A percentile compares a stretch with the other conserved stretches of the same genome.
Conservation (phyloP, 2,888 invertebrate genomes). For the Rhagonycha fulva region DNA sequence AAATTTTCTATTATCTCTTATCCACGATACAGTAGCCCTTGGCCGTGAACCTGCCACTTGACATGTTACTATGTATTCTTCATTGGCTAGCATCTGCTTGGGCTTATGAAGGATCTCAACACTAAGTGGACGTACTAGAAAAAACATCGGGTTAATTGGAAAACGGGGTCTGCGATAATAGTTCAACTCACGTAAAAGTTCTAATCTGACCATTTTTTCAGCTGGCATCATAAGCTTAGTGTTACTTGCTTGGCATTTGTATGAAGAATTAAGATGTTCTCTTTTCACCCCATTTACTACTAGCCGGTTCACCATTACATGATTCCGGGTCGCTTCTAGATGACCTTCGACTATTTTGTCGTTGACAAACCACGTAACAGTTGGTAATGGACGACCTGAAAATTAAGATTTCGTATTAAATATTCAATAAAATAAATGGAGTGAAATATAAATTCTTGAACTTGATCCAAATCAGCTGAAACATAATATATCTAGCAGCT, state of each 20-base stretch:
- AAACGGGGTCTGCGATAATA: background rate
- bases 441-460: background rate
- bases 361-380: conserved; percentile 83
- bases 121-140: conserved; percentile 78
- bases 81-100: conserved; percentile 75
- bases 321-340: conserved; percentile 70
- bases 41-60: conserved; percentile 86
- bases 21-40: conserved; percentile 83
- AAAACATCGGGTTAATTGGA: conserved; percentile 14
- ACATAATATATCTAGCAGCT: background rate
- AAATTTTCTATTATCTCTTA: conserved; percentile 78
- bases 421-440: background rate
- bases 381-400: conserved; percentile 80
- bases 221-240: conserved; percentile 84
- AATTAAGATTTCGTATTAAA: conserved; percentile 16
- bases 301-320: conserved; percentile 79
- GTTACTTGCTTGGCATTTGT: conserved; percentile 86
- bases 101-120: conserved; percentile 80
- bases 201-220: conserved; percentile 80
- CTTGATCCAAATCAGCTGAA: background rate
- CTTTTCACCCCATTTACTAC: conserved; percentile 75
- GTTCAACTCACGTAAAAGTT: conserved; percentile 77
- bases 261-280: conserved; percentile 81
- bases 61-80: conserved; percentile 79
- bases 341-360: conserved; percentile 72